Percentiles rank a stretch among this genome's conserved stretches.
Conservation (phyloP, 2,797 vertebrate species). For the Sarcoramphus papa region DNA sequence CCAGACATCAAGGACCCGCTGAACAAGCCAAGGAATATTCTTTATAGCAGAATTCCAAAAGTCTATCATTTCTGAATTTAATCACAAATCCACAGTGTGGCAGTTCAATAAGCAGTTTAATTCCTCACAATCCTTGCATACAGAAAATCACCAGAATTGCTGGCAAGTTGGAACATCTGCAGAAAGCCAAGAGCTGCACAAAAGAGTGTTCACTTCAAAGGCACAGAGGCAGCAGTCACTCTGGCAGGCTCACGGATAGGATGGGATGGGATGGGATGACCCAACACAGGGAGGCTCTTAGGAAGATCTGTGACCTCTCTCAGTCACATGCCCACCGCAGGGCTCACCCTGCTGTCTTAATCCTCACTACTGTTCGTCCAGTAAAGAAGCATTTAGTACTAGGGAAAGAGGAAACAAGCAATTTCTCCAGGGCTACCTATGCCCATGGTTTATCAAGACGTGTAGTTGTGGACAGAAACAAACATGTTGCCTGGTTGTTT, state of each 20-base stretch:
- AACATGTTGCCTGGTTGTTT: not conserved
- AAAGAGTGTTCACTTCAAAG: not conserved
- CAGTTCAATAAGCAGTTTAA: not conserved
- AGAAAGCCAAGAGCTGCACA: not conserved
- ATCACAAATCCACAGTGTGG: not conserved
- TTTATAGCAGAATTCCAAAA: not conserved
- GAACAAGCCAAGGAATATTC: not conserved
- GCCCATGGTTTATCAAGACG: not conserved
- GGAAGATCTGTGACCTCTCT: not conserved
- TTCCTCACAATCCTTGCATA: not conserved
- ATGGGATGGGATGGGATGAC: too few species aligned
- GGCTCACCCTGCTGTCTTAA: not conserved
- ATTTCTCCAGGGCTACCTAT: not conserved
- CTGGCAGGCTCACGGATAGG: not conserved
- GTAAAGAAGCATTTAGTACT: not conserved
- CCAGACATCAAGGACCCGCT: not conserved
- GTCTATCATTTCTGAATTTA: not conserved
- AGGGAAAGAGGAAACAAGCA: not conserved
- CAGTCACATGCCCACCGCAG: not conserved
- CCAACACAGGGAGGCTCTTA: not conserved
- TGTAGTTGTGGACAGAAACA: not conserved
- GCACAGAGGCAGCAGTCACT: not conserved
- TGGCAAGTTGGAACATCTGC: not conserved
- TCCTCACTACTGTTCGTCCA: not conserved
- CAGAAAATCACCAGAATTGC: not conserved